phyloP scores from a whole-genome alignment of 2,113 vertebrate species.

The Pipra filicauda region DNA sequence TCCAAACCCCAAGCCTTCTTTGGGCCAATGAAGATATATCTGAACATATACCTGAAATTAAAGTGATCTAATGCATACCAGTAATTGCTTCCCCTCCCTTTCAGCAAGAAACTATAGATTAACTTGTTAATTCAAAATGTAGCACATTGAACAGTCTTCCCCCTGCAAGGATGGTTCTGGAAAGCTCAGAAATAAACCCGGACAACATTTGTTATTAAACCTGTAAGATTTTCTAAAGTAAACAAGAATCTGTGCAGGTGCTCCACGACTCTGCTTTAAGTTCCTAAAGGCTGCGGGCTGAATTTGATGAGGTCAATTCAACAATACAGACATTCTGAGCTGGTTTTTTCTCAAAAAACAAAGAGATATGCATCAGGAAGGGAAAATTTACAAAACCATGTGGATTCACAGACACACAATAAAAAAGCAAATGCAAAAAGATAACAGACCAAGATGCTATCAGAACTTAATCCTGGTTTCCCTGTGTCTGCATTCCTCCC shows the following conservation, averaged over 20 bases:
- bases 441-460: not conserved
- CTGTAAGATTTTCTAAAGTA: not conserved
- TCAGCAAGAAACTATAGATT: conserved; percentile 52
- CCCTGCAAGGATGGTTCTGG: not conserved
- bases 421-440: conserved; percentile 18
- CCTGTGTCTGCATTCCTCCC: not conserved
- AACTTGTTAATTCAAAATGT: conserved; percentile 46
- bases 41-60: conserved; percentile 10
- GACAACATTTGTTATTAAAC: conserved; percentile 5
- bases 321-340: not conserved
- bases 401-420: not conserved
- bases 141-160: conserved; percentile 6
- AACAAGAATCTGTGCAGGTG: conserved; percentile 25
- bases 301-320: conserved; percentile 35
- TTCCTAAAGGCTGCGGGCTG: not conserved
- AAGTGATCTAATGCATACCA: conserved; percentile 33
- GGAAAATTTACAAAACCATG: not conserved
- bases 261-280: not conserved
- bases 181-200: conserved; percentile 29
- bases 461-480: not conserved
- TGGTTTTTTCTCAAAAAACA: not conserved
- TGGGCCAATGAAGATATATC: not conserved
- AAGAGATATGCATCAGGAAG: not conserved
- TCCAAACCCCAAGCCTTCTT: not conserved
- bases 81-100: conserved; percentile 35